These are phyloP conservation scores for Epinephelus coioides DNA, from an alignment of 2,797 vertebrate species.

Conservation along the genomic window DNA sequence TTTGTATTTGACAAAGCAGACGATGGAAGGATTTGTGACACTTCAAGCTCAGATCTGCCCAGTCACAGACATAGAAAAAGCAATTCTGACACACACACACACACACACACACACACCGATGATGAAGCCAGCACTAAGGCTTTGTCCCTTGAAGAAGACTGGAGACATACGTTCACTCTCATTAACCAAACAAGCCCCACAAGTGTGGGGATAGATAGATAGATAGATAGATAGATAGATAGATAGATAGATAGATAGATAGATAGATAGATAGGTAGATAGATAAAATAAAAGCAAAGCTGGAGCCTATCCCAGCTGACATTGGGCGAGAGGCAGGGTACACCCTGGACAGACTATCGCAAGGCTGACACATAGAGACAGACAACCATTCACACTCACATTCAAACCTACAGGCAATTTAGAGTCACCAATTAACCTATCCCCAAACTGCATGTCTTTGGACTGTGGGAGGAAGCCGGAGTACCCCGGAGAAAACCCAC, in stretches of 20 bases:
- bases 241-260: not conserved
- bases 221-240: not conserved
- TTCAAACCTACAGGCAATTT: too few relatives aligned
- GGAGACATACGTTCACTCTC: constrained; percentile 36
- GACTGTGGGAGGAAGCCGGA: too few relatives aligned
- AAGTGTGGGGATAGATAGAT: not conserved
- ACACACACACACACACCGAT: constrained; percentile 3
- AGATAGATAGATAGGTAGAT: not conserved
- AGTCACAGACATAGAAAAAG: constrained; percentile 10
- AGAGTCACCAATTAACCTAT: too few relatives aligned
- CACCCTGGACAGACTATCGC: too few relatives aligned
- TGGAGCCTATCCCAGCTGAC: too few relatives aligned
- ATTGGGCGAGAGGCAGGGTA: too few relatives aligned
- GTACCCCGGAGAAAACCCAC: too few relatives aligned
- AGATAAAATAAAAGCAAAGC: too few relatives aligned
- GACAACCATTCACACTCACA: too few relatives aligned
- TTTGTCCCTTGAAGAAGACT: constrained; percentile 29
- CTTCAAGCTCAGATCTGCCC: constrained; percentile 22
- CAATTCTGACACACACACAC: constrained; percentile 17
- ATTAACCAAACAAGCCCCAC: constrained; percentile 39
- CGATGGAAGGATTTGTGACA: constrained; percentile 37
- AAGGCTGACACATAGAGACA: too few relatives aligned
- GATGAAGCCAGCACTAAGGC: constrained; percentile 22
- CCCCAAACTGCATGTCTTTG: too few relatives aligned
- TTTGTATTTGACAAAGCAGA: constrained; percentile 42